Evolutionary conservation across 2,888 invertebrate genomes (phyloP).

Genomic region (Microplitis deprimator): DNA sequence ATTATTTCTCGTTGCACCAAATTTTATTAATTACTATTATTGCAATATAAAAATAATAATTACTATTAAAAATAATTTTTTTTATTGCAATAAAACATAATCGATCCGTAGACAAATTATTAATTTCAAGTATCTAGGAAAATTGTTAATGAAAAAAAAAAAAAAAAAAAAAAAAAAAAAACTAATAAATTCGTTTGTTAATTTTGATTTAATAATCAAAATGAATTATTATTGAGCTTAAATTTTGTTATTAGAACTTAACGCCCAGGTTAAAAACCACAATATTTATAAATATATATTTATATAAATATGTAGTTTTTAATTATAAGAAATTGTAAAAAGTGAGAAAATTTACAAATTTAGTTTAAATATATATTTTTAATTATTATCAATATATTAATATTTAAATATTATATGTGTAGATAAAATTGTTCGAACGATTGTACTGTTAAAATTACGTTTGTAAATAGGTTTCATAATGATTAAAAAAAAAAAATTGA

Average conservation of each 20-base stretch:
- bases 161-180: not conserved
- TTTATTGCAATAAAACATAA: not conserved
- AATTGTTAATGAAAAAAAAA: not conserved
- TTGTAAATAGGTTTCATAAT: constrained; percentile 20
- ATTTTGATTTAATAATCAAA: not conserved
- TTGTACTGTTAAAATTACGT: constrained; percentile 51
- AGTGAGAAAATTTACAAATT: constrained; percentile 5
- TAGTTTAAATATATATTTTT: not conserved
- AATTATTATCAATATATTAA: not conserved
- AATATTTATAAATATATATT: not conserved
- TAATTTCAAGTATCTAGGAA: not conserved
- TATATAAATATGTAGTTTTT: not conserved
- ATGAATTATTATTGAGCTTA: not conserved
- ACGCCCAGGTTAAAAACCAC: not conserved
- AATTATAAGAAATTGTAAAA: not conserved
- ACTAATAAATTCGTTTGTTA: not conserved
- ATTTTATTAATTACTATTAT: not conserved
- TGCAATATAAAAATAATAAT: not conserved
- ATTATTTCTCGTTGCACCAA: not conserved
- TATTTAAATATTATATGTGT: constrained; percentile 8
- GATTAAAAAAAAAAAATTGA: not conserved
- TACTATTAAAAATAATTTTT: not conserved
- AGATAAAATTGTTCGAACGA: constrained; percentile 47
- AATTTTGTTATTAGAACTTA: not conserved
- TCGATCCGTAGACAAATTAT: too few relatives aligned